A percentile compares a stretch with the other conserved stretches of the same genome.
Conservation (phyloP, 2,113 vertebrate genomes). For the Arizona elegans region DNA sequence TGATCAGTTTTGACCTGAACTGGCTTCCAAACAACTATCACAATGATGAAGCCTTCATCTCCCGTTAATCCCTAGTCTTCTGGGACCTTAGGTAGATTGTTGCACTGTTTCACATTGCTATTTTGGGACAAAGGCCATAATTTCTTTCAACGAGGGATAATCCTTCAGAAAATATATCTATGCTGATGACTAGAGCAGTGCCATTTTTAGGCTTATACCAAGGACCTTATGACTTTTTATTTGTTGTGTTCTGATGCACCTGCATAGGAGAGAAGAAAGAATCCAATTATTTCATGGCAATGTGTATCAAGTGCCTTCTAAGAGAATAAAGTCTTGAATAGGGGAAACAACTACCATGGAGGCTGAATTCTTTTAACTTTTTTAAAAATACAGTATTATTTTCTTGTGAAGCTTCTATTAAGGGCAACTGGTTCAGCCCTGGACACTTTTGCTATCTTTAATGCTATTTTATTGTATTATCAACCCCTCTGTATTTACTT, state of each 20-base stretch:
- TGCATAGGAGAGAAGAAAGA: neutral
- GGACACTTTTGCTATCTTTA: neutral
- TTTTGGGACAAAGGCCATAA: neutral
- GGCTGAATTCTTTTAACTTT: slow-evolving; percentile 3
- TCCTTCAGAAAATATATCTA: slow-evolving; percentile 28
- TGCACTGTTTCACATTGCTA: neutral
- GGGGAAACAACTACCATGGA: neutral
- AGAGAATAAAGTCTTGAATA: slow-evolving; percentile 38
- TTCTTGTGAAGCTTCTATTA: slow-evolving; percentile 14
- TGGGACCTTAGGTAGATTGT: rapidly evolving
- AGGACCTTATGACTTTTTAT: neutral
- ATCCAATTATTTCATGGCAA: slow-evolving; percentile 27
- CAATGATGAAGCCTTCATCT: neutral
- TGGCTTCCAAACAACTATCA: neutral
- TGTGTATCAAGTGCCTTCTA: neutral
- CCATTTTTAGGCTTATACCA: neutral
- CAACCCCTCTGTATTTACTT: rapidly evolving
- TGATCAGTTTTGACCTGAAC: neutral
- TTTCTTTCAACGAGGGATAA: neutral
- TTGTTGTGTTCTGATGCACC: slow-evolving; percentile 3
- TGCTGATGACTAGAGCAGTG: slow-evolving; percentile 39
- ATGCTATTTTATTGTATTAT: neutral
- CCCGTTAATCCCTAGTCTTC: rapidly evolving
- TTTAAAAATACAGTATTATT: neutral
- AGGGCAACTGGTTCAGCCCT: slow-evolving; percentile 8